These are phyloP conservation scores for Astyanax mexicanus DNA, from an alignment of 2,797 vertebrate species.

Conservation along the genomic window DNA sequence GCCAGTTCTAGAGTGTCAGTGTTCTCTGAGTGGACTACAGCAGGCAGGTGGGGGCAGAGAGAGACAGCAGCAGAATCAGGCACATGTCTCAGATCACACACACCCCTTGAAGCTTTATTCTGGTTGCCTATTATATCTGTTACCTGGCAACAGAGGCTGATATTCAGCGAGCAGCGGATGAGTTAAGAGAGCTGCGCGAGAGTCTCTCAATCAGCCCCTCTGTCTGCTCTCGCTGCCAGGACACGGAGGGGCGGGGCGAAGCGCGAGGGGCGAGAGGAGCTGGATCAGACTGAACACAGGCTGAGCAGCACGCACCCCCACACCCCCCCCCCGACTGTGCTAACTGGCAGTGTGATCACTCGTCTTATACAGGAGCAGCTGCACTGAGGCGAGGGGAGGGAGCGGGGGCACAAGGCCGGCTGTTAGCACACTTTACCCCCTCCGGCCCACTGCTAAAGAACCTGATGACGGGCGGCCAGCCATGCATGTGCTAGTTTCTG, in stretches of 20 bases:
- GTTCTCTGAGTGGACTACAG: background rate
- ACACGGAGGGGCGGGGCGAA: slow-evolving; percentile 18
- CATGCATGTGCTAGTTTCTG: slow-evolving; percentile 13
- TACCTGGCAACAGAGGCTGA: slow-evolving; percentile 50
- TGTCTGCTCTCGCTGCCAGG: slow-evolving; percentile 27
- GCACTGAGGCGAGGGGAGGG: slow-evolving; percentile 37
- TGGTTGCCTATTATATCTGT: slow-evolving; percentile 40
- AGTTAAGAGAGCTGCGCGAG: slow-evolving; percentile 10
- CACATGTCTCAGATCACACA: slow-evolving; percentile 14
- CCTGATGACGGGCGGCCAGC: slow-evolving; percentile 33
- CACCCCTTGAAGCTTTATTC: slow-evolving; percentile 26
- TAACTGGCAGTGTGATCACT: slow-evolving; percentile 51
- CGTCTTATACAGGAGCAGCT: slow-evolving; percentile 62
- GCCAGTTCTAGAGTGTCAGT: background rate
- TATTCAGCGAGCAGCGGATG: slow-evolving; percentile 1
- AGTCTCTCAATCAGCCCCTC: slow-evolving; percentile 29
- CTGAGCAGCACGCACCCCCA: slow-evolving; percentile 23
- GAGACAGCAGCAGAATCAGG: background rate
- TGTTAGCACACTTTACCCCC: slow-evolving; percentile 48
- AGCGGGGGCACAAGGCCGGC: slow-evolving; percentile 33
- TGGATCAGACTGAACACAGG: slow-evolving; percentile 44
- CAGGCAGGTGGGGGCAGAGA: background rate
- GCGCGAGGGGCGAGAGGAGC: slow-evolving; percentile 9
- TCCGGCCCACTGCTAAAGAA: slow-evolving; percentile 33
- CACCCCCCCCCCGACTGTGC: slow-evolving; percentile 20